These are phyloP conservation scores for Calliopsis andreniformis DNA, from an alignment of 1,140 invertebrate species.

Conservation along the genomic window DNA sequence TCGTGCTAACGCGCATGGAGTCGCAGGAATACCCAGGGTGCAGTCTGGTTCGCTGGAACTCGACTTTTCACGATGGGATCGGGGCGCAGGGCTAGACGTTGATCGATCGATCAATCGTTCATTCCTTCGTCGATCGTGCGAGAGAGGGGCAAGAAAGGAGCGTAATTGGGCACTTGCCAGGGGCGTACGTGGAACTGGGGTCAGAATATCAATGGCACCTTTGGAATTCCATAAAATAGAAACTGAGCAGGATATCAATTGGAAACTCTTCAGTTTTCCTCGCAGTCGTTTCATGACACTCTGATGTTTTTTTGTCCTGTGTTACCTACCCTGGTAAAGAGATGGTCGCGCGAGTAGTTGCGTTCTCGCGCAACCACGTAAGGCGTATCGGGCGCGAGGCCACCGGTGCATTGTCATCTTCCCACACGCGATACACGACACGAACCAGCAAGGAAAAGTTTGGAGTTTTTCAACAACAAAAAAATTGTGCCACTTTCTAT, in stretches of 20 bases:
- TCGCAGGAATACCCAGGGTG: not conserved
- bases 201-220: constrained; percentile 53
- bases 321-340: no score
- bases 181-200: constrained; percentile 22
- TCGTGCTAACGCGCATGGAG: not conserved
- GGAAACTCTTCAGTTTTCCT: no score
- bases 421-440: constrained; percentile 63
- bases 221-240: constrained; percentile 12
- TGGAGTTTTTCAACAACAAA: constrained; percentile 1
- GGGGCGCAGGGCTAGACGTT: not conserved
- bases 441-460: constrained; percentile 34
- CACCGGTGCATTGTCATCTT: constrained; percentile 71
- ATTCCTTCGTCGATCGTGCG: not conserved
- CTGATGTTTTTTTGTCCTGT: no score
- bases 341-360: no score
- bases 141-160: not conserved
- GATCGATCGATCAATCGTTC: constrained; percentile 17
- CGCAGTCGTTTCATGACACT: no score
- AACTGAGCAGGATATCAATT: no score
- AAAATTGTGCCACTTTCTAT: no score
- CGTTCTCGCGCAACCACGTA: constrained; percentile 58
- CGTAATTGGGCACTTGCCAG: constrained; percentile 43
- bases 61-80: constrained; percentile 11
- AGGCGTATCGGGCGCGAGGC: constrained; percentile 70
- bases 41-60: not conserved